phyloP scores from a whole-genome alignment of 2,113 vertebrate species.

The Rhipidura dahli region DNA sequence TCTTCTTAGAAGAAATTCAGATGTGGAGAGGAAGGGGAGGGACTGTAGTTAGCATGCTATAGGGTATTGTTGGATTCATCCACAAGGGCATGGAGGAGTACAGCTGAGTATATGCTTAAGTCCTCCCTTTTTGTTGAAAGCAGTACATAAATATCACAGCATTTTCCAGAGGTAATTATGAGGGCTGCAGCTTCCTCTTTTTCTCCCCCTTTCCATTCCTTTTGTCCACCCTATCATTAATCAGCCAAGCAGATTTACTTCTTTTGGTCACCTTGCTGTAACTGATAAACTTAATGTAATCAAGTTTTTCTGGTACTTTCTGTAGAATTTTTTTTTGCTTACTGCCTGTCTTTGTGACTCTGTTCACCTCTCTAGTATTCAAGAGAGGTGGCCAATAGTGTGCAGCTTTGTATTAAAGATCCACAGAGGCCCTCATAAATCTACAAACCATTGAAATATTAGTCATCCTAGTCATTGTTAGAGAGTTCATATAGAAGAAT shows the following conservation, averaged over 20 bases:
- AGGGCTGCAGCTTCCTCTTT: neutral
- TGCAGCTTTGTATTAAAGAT: neutral
- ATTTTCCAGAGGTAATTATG: neutral
- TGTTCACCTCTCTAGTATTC: neutral
- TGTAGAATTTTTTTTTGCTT: neutral
- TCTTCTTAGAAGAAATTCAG: neutral
- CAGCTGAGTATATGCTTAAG: neutral
- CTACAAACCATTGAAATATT: neutral
- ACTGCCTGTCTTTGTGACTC: neutral
- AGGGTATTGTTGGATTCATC: neutral
- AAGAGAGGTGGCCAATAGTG: neutral
- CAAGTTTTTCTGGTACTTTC: neutral
- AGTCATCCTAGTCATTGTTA: neutral
- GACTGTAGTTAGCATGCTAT: fast-evolving
- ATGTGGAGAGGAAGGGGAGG: neutral
- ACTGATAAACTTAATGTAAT: neutral
- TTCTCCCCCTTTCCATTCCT: neutral
- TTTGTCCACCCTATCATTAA: neutral
- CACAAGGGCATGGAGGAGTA: neutral
- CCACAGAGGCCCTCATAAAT: neutral
- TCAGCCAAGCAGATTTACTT: neutral
- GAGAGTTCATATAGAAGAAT: neutral
- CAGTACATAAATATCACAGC: neutral
- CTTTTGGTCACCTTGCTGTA: neutral
- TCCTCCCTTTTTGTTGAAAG: neutral